These are phyloP conservation scores for Acanthornis magna DNA, from an alignment of 2,797 vertebrate species.

Conservation along the genomic window DNA sequence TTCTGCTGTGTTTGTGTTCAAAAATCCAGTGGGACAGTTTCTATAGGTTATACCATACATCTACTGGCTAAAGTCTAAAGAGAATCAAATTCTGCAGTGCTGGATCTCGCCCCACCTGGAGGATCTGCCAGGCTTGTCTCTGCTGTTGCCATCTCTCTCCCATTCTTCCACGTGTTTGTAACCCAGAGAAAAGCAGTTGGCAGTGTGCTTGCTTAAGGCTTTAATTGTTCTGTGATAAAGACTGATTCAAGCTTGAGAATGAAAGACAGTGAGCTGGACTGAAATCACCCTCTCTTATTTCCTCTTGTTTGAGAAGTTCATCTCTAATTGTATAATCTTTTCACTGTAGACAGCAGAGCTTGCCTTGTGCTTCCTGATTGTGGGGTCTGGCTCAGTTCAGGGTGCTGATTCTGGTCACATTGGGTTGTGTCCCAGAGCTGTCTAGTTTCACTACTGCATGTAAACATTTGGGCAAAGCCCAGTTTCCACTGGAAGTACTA, in stretches of 20 bases:
- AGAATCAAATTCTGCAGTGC: background rate
- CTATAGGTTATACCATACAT: constrained; percentile 3
- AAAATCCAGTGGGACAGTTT: constrained; percentile 66
- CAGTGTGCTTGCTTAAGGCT: background rate
- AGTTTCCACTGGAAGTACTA: background rate
- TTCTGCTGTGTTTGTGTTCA: constrained; percentile 76
- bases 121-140: constrained; percentile 38
- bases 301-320: background rate
- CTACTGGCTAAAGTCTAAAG: constrained; percentile 27
- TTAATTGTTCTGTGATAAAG: background rate
- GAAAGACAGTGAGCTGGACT: background rate
- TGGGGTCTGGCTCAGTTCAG: background rate
- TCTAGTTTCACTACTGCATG: background rate
- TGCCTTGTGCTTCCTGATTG: background rate
- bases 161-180: background rate
- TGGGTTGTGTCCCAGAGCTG: background rate
- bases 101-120: constrained; percentile 3
- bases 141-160: constrained; percentile 15
- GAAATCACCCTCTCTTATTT: background rate
- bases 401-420: background rate
- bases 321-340: background rate
- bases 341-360: background rate
- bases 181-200: constrained; percentile 1
- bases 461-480: background rate
- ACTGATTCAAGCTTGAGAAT: background rate